Percentiles rank a stretch among this genome's conserved stretches.
Evolutionary conservation across 2,113 vertebrate genomes (phyloP).

Genomic region (Crotalus helleri): DNA sequence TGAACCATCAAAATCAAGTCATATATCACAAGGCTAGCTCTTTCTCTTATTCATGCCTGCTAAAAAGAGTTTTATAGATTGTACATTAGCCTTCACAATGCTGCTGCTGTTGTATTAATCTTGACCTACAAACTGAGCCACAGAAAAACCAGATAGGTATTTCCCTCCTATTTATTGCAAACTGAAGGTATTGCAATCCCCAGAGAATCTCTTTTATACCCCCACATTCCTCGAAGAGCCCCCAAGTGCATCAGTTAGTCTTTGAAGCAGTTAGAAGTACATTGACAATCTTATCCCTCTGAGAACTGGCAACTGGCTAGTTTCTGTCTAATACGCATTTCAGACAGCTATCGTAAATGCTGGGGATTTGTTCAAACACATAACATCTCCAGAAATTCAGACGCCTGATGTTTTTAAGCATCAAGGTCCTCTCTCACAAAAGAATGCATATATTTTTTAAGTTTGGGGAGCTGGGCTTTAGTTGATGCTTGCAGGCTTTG

Average conservation of each 20-base stretch:
- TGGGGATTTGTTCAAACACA: not conserved
- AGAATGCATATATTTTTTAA: slow-evolving; percentile 4
- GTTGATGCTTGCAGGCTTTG: not conserved
- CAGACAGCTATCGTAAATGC: not conserved
- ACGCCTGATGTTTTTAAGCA: not conserved
- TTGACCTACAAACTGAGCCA: not conserved
- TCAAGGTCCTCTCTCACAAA: not conserved
- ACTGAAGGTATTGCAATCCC: not conserved
- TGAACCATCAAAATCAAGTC: not conserved
- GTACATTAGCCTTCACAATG: not conserved
- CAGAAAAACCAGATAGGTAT: not conserved
- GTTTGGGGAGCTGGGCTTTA: not conserved
- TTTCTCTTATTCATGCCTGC: not conserved
- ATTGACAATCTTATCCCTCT: not conserved
- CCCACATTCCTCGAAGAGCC: not conserved
- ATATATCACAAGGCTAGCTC: not conserved
- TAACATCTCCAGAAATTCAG: not conserved
- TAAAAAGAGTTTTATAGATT: not conserved
- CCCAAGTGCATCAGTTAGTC: not conserved
- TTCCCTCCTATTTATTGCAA: not conserved
- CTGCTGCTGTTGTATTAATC: not conserved
- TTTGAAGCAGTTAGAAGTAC: not conserved
- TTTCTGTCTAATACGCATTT: not conserved
- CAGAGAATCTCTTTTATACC: not conserved
- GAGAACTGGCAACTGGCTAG: not conserved